Base-by-base conservation (phyloP, 2,888 invertebrate genomes). In the Catotricha subobsoleta region DNA sequence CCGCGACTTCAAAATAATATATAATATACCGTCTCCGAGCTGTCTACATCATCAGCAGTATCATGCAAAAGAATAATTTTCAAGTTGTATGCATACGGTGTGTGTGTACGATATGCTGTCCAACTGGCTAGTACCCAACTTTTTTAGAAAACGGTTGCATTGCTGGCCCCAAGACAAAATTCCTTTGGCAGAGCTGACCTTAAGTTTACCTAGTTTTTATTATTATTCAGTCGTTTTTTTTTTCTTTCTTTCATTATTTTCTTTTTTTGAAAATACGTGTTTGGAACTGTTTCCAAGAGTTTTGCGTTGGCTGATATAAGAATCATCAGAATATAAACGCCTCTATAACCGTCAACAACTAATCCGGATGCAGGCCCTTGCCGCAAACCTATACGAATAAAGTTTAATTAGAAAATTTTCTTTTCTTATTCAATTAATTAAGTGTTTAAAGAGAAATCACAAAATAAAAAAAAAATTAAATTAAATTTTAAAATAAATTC, bases 101-200 rank as follows among this genome's bases (percentile, higher is more conserved):
- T 31, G 31, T 34, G 20, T 36, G 20, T n/a, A n/a, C n/a, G 19
- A 23, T 13, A 23, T 36, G 23, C 36, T 36, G 36, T 36, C 36
- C 36, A 36, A 36, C 36, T 36, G 36, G 36, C 36, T 36, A 21
- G 19, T 36, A 15, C 36, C 36, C 36, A 36, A 36, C 23, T 5
- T 23, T 36, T 36, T 20, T 20, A 3, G 9, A 20, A 35, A 35
- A 15, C 21, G 20, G n/a, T 20, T 20, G 35, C 9, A 20, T 19
- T 36, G 36, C 20, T 36, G 36, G 36, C 36, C 36, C 20, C 23
- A 36, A 36, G 36, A 36, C 36, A 36, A 36, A 36, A 36, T 36
- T 36, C 36, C 36, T 21, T 36, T 36, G 36, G 36, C 36, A 36
- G 21, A 36, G 13, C 20, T 36, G 36, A 36, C 36, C 36, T 36